phyloP scores from a whole-genome alignment of 2,888 invertebrate species.

The Ophion ellenae region DNA sequence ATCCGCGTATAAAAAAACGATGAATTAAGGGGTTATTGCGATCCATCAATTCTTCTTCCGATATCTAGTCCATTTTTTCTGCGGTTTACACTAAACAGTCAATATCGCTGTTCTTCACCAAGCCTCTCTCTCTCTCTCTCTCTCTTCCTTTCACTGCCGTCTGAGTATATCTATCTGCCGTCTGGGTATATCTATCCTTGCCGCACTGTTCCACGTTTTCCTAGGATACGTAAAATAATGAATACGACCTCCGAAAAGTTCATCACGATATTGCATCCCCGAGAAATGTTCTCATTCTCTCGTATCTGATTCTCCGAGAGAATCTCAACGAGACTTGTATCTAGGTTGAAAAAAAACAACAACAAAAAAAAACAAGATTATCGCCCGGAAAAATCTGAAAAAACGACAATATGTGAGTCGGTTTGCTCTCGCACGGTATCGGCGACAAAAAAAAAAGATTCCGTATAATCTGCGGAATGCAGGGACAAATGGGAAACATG shows the following conservation, averaged over 20 bases:
- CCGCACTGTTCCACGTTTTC: background rate
- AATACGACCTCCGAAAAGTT: slow-evolving; percentile 2
- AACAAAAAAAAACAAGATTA: too few relatives aligned
- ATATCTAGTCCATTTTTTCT: background rate
- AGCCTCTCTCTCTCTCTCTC: background rate
- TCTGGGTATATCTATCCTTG: background rate
- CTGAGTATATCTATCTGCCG: background rate
- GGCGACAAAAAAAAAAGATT: background rate
- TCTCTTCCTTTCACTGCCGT: background rate
- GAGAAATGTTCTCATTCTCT: slow-evolving; percentile 20
- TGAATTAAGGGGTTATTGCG: background rate
- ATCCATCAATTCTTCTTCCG: slow-evolving; percentile 6
- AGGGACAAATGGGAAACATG: background rate
- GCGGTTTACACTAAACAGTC: background rate
- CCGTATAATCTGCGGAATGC: background rate
- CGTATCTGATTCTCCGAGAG: too few relatives aligned
- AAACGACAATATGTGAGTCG: background rate
- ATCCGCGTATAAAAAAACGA: slow-evolving; percentile 8
- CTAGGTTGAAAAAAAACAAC: too few relatives aligned
- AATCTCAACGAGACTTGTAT: too few relatives aligned
- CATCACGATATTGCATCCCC: background rate
- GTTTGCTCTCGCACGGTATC: background rate
- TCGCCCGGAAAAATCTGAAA: background rate
- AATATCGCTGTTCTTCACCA: background rate
- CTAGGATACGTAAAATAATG: slow-evolving; percentile 31